Conservation (phyloP, 1,140 invertebrate species). For the Delia radicum region DNA sequence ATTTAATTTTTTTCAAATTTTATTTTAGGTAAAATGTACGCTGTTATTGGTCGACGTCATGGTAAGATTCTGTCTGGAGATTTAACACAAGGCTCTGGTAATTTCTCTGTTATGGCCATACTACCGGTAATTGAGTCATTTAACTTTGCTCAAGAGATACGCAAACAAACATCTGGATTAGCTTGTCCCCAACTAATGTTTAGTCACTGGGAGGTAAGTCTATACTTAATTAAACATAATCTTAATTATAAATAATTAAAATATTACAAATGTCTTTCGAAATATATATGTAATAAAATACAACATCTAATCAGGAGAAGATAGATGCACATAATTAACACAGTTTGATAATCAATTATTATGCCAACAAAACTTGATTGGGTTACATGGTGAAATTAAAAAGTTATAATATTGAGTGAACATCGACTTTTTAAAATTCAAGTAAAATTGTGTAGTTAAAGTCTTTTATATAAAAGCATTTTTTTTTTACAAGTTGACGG, state of each 20-base stretch:
- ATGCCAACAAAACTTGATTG: too few relatives aligned
- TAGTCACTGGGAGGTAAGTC: constrained; percentile 92
- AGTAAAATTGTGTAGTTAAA: too few relatives aligned
- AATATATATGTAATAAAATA: too few relatives aligned
- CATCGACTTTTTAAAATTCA: too few relatives aligned
- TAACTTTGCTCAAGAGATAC: constrained; percentile 87
- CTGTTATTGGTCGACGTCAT: constrained; percentile 82
- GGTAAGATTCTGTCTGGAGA: constrained; percentile 89
- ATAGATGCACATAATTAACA: too few relatives aligned
- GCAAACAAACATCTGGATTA: constrained; percentile 92
- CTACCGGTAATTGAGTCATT: constrained; percentile 97
- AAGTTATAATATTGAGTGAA: too few relatives aligned
- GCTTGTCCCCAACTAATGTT: constrained; percentile 94
- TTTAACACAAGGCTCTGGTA: constrained; percentile 81
- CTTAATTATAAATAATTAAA: neutral
- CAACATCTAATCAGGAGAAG: too few relatives aligned
- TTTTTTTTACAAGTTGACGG: too few relatives aligned
- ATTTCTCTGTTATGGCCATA: constrained; percentile 84
- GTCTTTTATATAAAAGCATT: too few relatives aligned
- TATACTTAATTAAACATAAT: neutral
- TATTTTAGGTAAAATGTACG: constrained; percentile 84
- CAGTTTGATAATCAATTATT: too few relatives aligned
- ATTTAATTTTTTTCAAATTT: constrained; percentile 27
- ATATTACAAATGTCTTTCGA: too few relatives aligned
- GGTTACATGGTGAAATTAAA: too few relatives aligned